Evolutionary conservation across 2,888 invertebrate genomes (phyloP).

Genomic region (Andrena haemorrhoa): DNA sequence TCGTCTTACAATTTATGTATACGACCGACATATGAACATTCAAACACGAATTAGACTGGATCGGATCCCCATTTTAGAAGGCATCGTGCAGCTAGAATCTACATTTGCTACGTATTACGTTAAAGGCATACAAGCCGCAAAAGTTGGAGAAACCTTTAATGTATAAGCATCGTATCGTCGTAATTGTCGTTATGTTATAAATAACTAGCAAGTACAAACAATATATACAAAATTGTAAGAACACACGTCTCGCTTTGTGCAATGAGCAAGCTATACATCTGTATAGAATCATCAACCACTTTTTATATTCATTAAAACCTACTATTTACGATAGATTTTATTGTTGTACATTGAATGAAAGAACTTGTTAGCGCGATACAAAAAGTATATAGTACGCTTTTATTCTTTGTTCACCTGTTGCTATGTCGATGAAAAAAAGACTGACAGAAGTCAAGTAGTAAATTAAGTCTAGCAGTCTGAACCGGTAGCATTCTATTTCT

Average conservation of each 20-base stretch:
- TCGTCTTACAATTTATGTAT: slow-evolving; percentile 4
- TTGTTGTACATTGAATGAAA: slow-evolving; percentile 4
- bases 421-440: slow-evolving; percentile 87
- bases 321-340: slow-evolving; percentile 5
- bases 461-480: slow-evolving; percentile 70
- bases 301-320: neutral
- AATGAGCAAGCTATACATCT: neutral
- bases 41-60: neutral
- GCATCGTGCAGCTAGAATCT: neutral
- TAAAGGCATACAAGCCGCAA: neutral
- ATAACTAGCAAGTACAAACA: neutral
- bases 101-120: neutral
- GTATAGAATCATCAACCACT: neutral
- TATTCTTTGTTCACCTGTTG: slow-evolving; percentile 85
- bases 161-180: neutral
- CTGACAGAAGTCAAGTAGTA: slow-evolving; percentile 86
- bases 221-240: slow-evolving; percentile 10
- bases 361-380: slow-evolving; percentile 8
- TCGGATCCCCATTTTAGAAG: neutral
- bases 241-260: neutral
- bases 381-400: slow-evolving; percentile 21
- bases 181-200: slow-evolving; percentile 6
- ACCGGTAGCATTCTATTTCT: slow-evolving; percentile 71
- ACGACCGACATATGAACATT: neutral
- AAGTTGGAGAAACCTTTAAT: neutral